Conservation (phyloP, 1,140 invertebrate genomes). For the Drosophila repletoides region DNA sequence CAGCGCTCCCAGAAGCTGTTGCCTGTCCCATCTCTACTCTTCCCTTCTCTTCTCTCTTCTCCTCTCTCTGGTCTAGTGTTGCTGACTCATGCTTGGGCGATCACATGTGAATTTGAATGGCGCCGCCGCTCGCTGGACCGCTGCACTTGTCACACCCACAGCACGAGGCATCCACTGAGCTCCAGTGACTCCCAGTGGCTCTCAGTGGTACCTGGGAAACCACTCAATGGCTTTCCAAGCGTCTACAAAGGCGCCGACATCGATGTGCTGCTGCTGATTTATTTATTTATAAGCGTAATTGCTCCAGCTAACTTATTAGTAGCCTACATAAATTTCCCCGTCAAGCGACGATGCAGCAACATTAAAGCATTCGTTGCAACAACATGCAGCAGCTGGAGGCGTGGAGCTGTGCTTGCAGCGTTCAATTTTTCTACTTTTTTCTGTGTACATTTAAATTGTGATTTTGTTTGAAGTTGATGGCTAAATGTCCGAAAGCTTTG, state of each 20-base stretch:
- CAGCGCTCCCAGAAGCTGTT: conserved; percentile 9
- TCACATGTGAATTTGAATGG: conserved; percentile 70
- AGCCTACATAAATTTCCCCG: conserved; percentile 43
- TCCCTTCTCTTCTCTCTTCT: neutral
- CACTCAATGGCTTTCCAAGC: too few relatives aligned
- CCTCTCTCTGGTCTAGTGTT: conserved; percentile 2
- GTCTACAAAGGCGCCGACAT: conserved; percentile 44
- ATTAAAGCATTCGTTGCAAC: neutral
- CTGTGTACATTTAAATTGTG: too few relatives aligned
- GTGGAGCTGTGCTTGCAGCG: conserved; percentile 8
- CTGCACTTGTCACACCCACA: conserved; percentile 67
- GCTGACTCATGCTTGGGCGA: conserved; percentile 66
- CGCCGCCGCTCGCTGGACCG: conserved; percentile 29
- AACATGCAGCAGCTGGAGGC: conserved; percentile 4
- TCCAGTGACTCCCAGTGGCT: neutral
- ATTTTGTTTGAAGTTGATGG: too few relatives aligned
- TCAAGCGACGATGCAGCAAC: conserved; percentile 18
- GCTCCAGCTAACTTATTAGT: conserved; percentile 55
- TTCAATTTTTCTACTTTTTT: too few relatives aligned
- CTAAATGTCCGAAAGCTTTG: neutral
- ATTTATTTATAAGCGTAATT: conserved; percentile 79
- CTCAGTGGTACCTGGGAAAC: neutral
- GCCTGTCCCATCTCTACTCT: neutral
- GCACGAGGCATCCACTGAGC: conserved; percentile 24
- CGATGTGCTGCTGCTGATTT: conserved; percentile 63